phyloP scores from a whole-genome alignment of 1,140 invertebrate species.

The Pseudomyrmex gracilis region DNA sequence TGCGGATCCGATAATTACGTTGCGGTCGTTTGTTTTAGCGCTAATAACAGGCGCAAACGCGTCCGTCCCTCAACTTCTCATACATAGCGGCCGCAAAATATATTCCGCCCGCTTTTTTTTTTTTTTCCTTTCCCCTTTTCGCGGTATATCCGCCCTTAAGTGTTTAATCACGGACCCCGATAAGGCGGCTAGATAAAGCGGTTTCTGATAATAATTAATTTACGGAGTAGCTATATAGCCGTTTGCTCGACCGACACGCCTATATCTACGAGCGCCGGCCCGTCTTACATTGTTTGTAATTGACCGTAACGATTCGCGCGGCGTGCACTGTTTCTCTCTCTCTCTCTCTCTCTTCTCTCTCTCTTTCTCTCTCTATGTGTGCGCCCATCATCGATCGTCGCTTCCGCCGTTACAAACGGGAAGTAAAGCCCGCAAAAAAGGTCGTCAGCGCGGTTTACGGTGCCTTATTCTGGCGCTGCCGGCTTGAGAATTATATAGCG shows the following conservation, averaged over 20 bases:
- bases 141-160: constrained; percentile 47
- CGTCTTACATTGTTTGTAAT: constrained; percentile 70
- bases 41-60: constrained; percentile 68
- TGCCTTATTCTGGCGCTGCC: constrained; percentile 53
- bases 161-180: constrained; percentile 71
- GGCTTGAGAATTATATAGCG: constrained; percentile 52
- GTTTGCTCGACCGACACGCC: constrained; percentile 23
- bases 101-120: neutral
- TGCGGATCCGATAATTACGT: constrained; percentile 75
- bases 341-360: too few species aligned
- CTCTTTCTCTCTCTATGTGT: neutral
- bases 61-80: constrained; percentile 12
- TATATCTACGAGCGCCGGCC: constrained; percentile 28
- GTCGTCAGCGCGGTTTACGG: constrained; percentile 51
- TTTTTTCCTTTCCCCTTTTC: neutral
- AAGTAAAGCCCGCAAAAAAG: constrained; percentile 51
- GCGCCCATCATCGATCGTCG: constrained; percentile 58
- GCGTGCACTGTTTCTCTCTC: constrained; percentile 10
- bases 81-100: neutral
- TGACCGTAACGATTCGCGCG: constrained; percentile 60
- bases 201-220: constrained; percentile 73
- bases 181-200: constrained; percentile 60
- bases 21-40: constrained; percentile 74
- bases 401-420: constrained; percentile 57
- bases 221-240: constrained; percentile 36